A percentile compares a stretch with the other conserved stretches of the same genome.
phyloP scores from a whole-genome alignment of 2,113 vertebrate genomes.

The Catagonus wagneri region DNA sequence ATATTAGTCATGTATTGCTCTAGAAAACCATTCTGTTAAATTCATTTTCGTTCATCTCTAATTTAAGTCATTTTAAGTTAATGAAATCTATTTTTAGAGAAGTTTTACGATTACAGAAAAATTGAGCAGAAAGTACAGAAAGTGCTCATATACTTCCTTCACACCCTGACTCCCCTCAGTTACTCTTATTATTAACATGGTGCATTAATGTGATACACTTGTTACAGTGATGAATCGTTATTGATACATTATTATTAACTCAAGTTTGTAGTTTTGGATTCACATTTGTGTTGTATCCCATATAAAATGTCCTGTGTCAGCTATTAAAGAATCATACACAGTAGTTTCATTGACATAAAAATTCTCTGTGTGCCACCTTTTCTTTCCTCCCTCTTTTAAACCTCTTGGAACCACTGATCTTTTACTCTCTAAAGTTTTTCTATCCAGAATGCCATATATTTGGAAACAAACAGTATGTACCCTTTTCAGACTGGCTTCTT shows the following conservation, averaged over 20 bases:
- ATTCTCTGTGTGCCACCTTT: not conserved
- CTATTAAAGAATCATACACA: too few species aligned
- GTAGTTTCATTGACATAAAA: not conserved
- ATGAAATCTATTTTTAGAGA: not conserved
- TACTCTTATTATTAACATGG: not conserved
- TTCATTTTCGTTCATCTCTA: not conserved
- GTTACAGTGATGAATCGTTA: not conserved
- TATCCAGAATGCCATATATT: not conserved
- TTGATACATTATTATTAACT: not conserved
- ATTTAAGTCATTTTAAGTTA: not conserved
- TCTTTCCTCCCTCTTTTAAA: not conserved
- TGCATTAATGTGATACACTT: not conserved
- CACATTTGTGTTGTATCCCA: not conserved
- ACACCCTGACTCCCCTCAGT: rapidly evolving
- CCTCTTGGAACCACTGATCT: not conserved
- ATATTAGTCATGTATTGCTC: not conserved
- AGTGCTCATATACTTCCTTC: not conserved
- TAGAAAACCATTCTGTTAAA: not conserved
- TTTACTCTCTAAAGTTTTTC: not conserved
- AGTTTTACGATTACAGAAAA: not conserved
- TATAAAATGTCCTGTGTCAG: not conserved
- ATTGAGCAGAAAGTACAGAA: not conserved
- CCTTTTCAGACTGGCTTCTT: not conserved
- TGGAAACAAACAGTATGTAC: not conserved
- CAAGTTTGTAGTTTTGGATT: not conserved